These are phyloP conservation scores for Nephila pilipes DNA, from an alignment of 1,140 invertebrate genomes.

Conservation along the genomic window DNA sequence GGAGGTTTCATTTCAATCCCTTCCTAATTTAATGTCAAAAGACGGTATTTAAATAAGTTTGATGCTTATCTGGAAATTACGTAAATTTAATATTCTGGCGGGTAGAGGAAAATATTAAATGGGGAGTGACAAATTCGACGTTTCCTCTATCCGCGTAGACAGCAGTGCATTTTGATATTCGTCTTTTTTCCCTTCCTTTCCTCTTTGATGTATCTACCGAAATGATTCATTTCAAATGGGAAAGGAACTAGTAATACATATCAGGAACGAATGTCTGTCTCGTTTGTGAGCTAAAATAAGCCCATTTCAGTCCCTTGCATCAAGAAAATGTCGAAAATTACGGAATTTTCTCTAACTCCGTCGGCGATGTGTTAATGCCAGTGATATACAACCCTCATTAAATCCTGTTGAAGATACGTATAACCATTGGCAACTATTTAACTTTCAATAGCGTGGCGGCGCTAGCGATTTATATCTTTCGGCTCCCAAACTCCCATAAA, in stretches of 20 bases:
- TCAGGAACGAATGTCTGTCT: not conserved
- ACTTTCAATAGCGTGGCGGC: slow-evolving; percentile 56
- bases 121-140: not conserved
- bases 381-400: slow-evolving; percentile 64
- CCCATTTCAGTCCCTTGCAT: slow-evolving; percentile 17
- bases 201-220: not conserved
- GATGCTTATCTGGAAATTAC: not conserved
- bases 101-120: not conserved
- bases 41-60: not conserved
- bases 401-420: slow-evolving; percentile 6
- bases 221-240: slow-evolving; percentile 12
- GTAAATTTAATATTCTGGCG: not conserved
- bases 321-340: slow-evolving; percentile 66
- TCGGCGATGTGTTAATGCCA: slow-evolving; percentile 20
- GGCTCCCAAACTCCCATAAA: slow-evolving; percentile 68
- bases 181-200: not conserved
- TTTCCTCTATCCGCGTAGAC: not conserved
- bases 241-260: slow-evolving; percentile 3
- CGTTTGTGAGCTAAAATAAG: slow-evolving; percentile 17
- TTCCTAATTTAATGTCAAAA: not conserved
- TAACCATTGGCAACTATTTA: slow-evolving; percentile 69
- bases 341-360: slow-evolving; percentile 44
- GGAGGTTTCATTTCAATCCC: not conserved
- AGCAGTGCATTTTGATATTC: not conserved
- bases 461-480: slow-evolving; percentile 63